A percentile compares a stretch with the other conserved stretches of the same genome.
phyloP scores from a whole-genome alignment of 2,113 vertebrate genomes.

The Arvicanthis niloticus region DNA sequence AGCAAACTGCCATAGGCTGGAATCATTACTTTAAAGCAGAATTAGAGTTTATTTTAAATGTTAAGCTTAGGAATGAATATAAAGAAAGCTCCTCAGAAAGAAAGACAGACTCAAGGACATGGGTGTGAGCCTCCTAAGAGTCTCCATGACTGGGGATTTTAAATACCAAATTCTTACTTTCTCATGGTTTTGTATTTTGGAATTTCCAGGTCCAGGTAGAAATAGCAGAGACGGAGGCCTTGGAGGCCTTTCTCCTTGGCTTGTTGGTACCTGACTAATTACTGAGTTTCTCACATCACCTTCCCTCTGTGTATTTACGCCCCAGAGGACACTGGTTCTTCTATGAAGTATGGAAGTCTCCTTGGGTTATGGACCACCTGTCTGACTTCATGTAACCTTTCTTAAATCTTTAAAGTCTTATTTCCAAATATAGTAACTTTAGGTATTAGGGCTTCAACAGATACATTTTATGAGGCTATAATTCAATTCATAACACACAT shows the following conservation, averaged over 20 bases:
- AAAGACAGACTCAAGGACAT: no score
- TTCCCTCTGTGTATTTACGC: neutral
- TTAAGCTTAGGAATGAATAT: neutral
- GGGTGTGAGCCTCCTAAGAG: neutral
- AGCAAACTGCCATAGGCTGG: neutral
- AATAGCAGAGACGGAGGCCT: neutral
- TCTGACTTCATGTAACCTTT: neutral
- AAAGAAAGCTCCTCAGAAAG: neutral
- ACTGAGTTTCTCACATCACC: accelerated
- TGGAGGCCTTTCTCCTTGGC: neutral
- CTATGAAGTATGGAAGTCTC: neutral
- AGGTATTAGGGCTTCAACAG: neutral
- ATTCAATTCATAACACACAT: neutral
- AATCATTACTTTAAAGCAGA: neutral
- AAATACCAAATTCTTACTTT: neutral
- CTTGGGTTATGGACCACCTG: neutral
- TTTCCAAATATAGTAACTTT: neutral
- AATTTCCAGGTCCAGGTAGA: neutral
- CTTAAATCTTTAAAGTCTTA: neutral
- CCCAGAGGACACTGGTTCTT: neutral
- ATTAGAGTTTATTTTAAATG: neutral
- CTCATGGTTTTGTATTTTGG: neutral
- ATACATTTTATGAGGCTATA: neutral
- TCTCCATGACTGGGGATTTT: neutral
- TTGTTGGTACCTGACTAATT: neutral